A percentile compares a stretch with the other conserved stretches of the same genome.
These are phyloP conservation scores for Ophioninae sp. DNA, from an alignment of 2,888 invertebrate genomes.

Conservation along the genomic window DNA sequence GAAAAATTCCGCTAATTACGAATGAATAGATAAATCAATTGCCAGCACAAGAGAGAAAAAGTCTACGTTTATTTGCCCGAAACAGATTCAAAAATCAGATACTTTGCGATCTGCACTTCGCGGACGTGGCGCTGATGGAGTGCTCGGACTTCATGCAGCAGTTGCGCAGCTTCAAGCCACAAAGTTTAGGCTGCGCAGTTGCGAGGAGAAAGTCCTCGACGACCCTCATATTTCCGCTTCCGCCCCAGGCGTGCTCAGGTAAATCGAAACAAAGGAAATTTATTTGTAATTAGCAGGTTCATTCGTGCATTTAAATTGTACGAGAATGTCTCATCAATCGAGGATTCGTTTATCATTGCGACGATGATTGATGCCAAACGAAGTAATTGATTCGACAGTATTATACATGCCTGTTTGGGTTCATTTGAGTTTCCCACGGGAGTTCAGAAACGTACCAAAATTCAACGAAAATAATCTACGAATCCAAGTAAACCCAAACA, in stretches of 20 bases:
- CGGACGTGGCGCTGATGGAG: conserved; percentile 98
- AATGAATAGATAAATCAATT: not conserved
- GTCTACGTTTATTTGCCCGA: conserved; percentile 58
- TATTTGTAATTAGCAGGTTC: not conserved
- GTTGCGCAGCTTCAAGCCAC: conserved; percentile 96
- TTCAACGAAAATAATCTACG: not conserved
- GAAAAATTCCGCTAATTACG: not conserved
- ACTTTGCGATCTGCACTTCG: conserved; percentile 97
- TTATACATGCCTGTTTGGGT: not conserved
- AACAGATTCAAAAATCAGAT: conserved; percentile 92
- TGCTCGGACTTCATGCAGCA: conserved; percentile 99
- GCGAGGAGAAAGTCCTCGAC: conserved; percentile 96
- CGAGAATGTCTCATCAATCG: not conserved
- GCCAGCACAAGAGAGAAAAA: not conserved
- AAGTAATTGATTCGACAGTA: not conserved
- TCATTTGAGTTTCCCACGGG: not conserved
- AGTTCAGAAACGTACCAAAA: not conserved
- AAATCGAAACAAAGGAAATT: conserved; percentile 68
- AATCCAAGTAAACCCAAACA: not conserved
- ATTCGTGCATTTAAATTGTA: not conserved
- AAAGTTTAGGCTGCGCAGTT: conserved; percentile 96
- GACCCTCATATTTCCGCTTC: conserved; percentile 95
- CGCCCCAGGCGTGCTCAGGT: conserved; percentile 97
- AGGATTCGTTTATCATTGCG: not conserved
- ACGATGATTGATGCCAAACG: not conserved